Percentiles rank a stretch among this genome's conserved stretches.
phyloP scores from a whole-genome alignment of 2,113 vertebrate species.

The human (Homo sapiens) region DNA sequence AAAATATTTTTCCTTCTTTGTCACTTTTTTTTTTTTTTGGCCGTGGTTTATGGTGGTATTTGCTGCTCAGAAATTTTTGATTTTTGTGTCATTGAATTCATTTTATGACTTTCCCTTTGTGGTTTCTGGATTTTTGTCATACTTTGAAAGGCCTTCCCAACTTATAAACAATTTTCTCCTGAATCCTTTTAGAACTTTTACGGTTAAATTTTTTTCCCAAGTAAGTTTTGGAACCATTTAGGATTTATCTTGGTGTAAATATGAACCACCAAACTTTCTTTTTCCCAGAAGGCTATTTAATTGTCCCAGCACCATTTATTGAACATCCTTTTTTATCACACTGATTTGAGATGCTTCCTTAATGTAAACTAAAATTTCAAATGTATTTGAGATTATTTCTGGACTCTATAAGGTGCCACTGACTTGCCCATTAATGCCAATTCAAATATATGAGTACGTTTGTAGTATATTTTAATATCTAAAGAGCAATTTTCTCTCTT shows the following conservation, averaged over 20 bases:
- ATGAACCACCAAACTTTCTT: not conserved
- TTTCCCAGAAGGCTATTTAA: not conserved
- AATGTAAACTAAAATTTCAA: constrained; percentile 20
- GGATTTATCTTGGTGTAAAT: not conserved
- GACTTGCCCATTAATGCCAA: not conserved
- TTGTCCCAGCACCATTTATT: not conserved
- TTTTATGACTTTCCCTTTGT: not conserved
- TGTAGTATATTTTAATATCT: constrained; percentile 14
- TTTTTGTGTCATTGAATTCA: not conserved
- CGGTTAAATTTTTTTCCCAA: not conserved
- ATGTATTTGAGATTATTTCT: constrained; percentile 22
- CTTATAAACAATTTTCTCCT: not conserved
- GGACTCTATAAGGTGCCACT: not conserved
- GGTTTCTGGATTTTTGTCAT: not conserved
- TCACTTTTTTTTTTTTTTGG: not conserved
- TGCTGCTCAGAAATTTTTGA: not conserved
- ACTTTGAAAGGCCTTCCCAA: not conserved
- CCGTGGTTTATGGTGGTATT: not conserved
- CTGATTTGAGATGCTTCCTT: not conserved
- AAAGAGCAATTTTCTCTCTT: not conserved
- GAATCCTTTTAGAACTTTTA: not conserved
- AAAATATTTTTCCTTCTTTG: constrained; percentile 23
- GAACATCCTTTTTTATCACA: not conserved
- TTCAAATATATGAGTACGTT: constrained; percentile 6
- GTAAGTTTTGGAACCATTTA: not conserved